These are phyloP conservation scores for Ypsolopha sequella DNA, from an alignment of 2,888 invertebrate genomes.

Conservation along the genomic window DNA sequence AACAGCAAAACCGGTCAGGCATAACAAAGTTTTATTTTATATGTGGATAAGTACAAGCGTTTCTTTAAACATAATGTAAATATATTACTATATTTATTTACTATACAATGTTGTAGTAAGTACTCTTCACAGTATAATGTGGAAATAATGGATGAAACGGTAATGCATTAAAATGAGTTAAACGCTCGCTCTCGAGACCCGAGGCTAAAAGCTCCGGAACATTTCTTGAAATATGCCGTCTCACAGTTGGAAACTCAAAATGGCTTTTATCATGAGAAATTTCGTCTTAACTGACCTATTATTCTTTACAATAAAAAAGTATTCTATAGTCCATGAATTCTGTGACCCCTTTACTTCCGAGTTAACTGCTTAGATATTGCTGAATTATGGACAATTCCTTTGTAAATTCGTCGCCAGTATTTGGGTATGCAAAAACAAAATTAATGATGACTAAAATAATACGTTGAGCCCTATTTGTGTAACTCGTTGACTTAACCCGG, in stretches of 20 bases:
- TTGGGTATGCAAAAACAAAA: not conserved
- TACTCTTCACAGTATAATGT: too few species aligned
- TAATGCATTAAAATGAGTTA: too few species aligned
- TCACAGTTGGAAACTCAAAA: not conserved
- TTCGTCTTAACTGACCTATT: not conserved
- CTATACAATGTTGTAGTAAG: too few species aligned
- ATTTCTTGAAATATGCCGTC: not conserved
- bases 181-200: not conserved
- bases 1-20: too few species aligned
- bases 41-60: too few species aligned
- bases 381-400: not conserved
- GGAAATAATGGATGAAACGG: too few species aligned
- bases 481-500: constrained; percentile 55
- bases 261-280: constrained; percentile 1
- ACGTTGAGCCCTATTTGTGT: constrained; percentile 33
- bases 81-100: too few species aligned
- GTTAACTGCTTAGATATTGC: not conserved
- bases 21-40: too few species aligned
- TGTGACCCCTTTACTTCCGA: not conserved
- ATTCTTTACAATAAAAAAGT: not conserved
- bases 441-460: not conserved
- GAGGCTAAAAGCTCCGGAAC: not conserved
- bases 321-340: not conserved
- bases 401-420: not conserved
- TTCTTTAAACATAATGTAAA: too few species aligned